Evolutionary conservation across 2,113 vertebrate species (phyloP).

Genomic region (Protomyctophum bolini): DNA sequence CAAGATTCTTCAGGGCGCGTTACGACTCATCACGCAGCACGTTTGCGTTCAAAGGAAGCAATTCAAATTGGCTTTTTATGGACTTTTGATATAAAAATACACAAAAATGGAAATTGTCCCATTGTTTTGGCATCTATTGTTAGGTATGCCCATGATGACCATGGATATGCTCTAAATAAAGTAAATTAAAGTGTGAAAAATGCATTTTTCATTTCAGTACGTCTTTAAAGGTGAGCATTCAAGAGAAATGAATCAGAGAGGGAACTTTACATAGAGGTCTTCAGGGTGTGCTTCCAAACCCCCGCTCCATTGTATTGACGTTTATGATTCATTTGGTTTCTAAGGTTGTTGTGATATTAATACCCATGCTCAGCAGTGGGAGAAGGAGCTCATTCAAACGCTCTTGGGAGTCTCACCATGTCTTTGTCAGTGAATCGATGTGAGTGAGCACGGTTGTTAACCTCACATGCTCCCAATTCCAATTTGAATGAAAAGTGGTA

Average conservation of each 20-base stretch:
- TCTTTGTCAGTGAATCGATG: slow-evolving; percentile 30
- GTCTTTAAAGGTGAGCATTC: background rate
- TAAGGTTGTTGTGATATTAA: background rate
- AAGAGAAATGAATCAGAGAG: background rate
- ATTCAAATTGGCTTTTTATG: too few relatives aligned
- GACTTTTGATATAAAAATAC: too few relatives aligned
- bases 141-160: too few relatives aligned
- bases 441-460: slow-evolving; percentile 35
- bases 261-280: background rate
- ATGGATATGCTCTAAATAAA: too few relatives aligned
- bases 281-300: background rate
- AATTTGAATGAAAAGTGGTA: slow-evolving; percentile 21
- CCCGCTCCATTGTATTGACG: background rate
- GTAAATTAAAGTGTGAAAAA: too few relatives aligned
- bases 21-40: too few relatives aligned
- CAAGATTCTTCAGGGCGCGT: too few relatives aligned
- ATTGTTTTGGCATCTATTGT: too few relatives aligned
- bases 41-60: too few relatives aligned
- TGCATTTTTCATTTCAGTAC: too few relatives aligned
- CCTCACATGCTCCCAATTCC: slow-evolving; percentile 39
- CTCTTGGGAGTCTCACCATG: background rate
- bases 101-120: too few relatives aligned
- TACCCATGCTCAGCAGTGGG: too few relatives aligned
- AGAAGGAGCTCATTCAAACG: background rate
- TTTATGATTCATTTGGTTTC: background rate